Conservation (phyloP, 2,888 invertebrate species). For the Unio delphinus region DNA sequence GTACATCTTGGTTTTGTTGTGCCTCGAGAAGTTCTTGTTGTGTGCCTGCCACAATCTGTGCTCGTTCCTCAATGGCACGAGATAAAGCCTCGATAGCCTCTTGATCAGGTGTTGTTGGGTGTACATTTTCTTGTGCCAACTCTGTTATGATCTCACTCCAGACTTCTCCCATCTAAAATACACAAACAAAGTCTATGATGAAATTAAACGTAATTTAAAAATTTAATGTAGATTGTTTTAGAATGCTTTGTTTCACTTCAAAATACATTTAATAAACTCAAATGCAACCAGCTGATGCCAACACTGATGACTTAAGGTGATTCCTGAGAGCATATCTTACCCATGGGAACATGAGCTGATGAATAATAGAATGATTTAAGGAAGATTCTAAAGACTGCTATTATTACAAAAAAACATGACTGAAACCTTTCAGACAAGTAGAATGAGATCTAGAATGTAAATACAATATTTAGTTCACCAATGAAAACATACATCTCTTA, state of each 20-base stretch:
- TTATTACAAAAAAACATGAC: neutral
- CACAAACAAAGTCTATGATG: neutral
- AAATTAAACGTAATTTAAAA: neutral
- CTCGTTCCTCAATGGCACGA: conserved; percentile 66
- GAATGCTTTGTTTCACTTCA: too few species aligned
- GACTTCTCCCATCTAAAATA: conserved; percentile 68
- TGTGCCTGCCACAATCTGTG: conserved; percentile 61
- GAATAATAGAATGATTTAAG: too few species aligned
- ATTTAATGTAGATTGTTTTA: too few species aligned
- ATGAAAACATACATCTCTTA: too few species aligned
- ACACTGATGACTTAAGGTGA: too few species aligned
- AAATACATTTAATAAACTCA: too few species aligned
- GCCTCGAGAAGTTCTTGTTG: conserved; percentile 68
- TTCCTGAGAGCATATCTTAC: too few species aligned
- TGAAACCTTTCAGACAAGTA: neutral
- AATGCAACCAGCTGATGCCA: too few species aligned
- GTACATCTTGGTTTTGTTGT: conserved; percentile 66
- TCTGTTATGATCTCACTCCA: conserved; percentile 69
- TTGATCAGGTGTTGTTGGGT: conserved; percentile 70
- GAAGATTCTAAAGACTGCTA: too few species aligned
- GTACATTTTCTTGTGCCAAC: conserved; percentile 63
- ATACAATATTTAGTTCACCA: too few species aligned
- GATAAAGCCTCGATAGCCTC: conserved; percentile 69
- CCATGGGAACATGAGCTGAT: too few species aligned
- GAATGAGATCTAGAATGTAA: too few species aligned